Evolutionary conservation across 2,113 vertebrate genomes (phyloP).

Genomic region (Urocitellus parryii): DNA sequence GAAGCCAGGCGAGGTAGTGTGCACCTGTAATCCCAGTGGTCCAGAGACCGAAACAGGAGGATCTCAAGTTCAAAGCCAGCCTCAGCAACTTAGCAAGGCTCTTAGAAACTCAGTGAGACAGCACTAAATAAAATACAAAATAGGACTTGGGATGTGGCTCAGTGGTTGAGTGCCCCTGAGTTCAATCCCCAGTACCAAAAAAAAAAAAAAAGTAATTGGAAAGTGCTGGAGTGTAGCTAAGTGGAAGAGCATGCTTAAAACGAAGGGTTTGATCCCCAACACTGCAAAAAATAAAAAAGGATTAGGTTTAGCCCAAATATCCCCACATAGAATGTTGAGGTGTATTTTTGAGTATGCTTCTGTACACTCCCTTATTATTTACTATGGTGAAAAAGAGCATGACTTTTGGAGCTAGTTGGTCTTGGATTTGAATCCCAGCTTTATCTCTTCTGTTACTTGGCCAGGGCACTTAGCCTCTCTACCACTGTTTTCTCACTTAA

Average conservation of each 20-base stretch:
- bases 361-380: conserved; percentile 13
- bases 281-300: neutral
- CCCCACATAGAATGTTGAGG: neutral
- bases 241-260: neutral
- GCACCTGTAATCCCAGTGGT: no score
- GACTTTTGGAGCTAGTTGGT: conserved; percentile 36
- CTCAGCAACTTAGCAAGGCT: no score
- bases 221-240: neutral
- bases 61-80: no score
- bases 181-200: no score
- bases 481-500: neutral
- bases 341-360: conserved; percentile 27
- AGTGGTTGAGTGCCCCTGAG: no score
- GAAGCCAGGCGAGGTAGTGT: no score
- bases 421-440: conserved; percentile 12
- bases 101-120: no score
- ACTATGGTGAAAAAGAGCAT: neutral
- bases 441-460: neutral
- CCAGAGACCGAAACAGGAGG: no score
- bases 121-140: no score
- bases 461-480: conserved; percentile 13
- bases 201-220: neutral
- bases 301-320: conserved; percentile 37
- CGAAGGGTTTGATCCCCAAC: neutral
- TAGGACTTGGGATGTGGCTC: no score